Conservation (phyloP, 1,140 invertebrate genomes). For the Drosophila pseudoananassae region DNA sequence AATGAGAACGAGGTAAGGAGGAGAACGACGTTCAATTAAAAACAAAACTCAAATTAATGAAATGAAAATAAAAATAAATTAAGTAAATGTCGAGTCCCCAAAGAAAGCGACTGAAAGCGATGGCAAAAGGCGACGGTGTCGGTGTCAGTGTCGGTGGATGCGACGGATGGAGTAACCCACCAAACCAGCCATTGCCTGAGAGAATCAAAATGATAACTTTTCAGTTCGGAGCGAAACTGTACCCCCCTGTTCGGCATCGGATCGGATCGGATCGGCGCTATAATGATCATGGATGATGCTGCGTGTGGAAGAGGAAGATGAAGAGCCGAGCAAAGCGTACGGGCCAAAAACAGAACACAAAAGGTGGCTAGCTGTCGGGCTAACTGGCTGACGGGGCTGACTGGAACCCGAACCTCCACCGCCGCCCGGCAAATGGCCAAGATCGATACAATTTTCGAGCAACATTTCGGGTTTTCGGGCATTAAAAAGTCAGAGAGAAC, state of each 20-base stretch:
- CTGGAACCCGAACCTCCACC: conserved; percentile 42
- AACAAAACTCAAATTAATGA: conserved; percentile 77
- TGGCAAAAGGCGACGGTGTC: not conserved
- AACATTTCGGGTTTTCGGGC: conserved; percentile 65
- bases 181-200: conserved; percentile 52
- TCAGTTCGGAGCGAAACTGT: conserved; percentile 79
- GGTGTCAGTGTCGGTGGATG: not conserved
- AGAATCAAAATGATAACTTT: conserved; percentile 75
- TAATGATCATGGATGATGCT: conserved; percentile 54
- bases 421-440: conserved; percentile 42
- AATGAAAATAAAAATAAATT: conserved; percentile 78
- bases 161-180: conserved; percentile 29
- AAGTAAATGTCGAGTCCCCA: conserved; percentile 54
- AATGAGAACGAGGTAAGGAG: conserved; percentile 40
- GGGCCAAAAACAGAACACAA: conserved; percentile 68
- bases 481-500: conserved; percentile 78
- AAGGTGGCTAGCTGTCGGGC: conserved; percentile 40
- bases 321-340: conserved; percentile 49
- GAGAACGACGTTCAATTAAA: conserved; percentile 44
- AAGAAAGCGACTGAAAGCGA: conserved; percentile 56
- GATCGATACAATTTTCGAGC: conserved; percentile 75
- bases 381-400: conserved; percentile 10
- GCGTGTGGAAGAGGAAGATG: conserved; percentile 52
- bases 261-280: conserved; percentile 46
- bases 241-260: conserved; percentile 64